phyloP scores from a whole-genome alignment of 2,888 invertebrate species.

The Chloroclystis v-ata region DNA sequence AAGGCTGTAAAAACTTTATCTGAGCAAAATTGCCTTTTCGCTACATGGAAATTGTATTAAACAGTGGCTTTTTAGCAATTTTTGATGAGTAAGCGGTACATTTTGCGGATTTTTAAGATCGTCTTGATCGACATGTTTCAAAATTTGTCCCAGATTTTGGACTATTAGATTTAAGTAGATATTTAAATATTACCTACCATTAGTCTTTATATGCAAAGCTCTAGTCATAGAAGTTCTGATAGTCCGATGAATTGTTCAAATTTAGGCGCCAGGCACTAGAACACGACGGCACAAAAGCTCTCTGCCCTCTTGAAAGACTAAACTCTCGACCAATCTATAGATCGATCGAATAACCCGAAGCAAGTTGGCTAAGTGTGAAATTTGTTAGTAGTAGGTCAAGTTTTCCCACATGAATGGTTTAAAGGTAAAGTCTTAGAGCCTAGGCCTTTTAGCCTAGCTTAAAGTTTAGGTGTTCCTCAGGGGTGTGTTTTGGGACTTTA shows the following conservation, averaged over 20 bases:
- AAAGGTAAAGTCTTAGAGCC: slow-evolving; percentile 6
- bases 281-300: slow-evolving; percentile 6
- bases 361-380: slow-evolving; percentile 47
- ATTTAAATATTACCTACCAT: too few species aligned
- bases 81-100: too few species aligned
- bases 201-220: not conserved
- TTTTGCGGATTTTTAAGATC: too few species aligned
- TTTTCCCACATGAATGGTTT: slow-evolving; percentile 24
- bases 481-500: too few species aligned
- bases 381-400: slow-evolving; percentile 51
- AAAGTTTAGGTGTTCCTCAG: too few species aligned
- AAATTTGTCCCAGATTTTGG: too few species aligned
- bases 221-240: not conserved
- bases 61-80: too few species aligned
- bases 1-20: slow-evolving; percentile 34
- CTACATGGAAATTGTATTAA: not conserved
- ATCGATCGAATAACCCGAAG: slow-evolving; percentile 38
- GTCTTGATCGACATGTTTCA: too few species aligned
- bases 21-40: slow-evolving; percentile 31
- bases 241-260: not conserved
- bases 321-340: slow-evolving; percentile 22
- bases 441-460: not conserved
- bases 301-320: slow-evolving; percentile 8
- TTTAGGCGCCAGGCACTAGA: not conserved
- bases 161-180: too few species aligned